Evolutionary conservation across 2,113 vertebrate genomes (phyloP), one percentile per base, ranked within the genome.

Genomic region (Ctenodactylus gundi): DNA sequence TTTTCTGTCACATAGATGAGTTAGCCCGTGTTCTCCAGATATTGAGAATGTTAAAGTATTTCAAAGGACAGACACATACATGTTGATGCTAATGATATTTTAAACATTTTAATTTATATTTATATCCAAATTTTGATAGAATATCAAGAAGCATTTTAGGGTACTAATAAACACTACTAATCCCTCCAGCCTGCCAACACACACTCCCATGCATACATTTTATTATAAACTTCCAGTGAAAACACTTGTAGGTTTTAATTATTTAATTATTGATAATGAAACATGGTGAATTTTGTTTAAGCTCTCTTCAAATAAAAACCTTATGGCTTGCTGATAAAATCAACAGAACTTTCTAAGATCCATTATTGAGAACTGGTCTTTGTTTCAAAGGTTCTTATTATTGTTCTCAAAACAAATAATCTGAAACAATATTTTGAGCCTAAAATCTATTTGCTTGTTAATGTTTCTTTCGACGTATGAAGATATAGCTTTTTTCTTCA

Each of bases 381-480:
- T 91, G 57, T 90, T 90, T 58, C n/a, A 46, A 77, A 83, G 31
- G 58, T 44, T 58, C 57, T 93, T 68, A 70, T 77, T 81, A 77
- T 73, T 67, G 8, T 55, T 76, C 44, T 85, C n/a, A 81, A 58
- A 93, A 77, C 75, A 95, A 88, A 85, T 75, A 92, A 85, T 73
- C 68, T 41, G 36, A 85, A 90, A 31, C 49, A 96, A 88, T 65
- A 76, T 84, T 85, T 55, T 85, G 44, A 92, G 34, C 34, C 67
- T 73, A 75, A 92, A 87, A 64, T 57, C 55, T 78, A 85, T 70
- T 72, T 81, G 67, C 90, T 88, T 57, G 77, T 75, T 96, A 94
- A 73, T 53, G 76, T n/a, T 94, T 27, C 55, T 93, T 88, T 96
- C 85, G 53, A 94, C 73, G 51, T 93, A 77, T 78, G 60, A 85